A percentile compares a stretch with the other conserved stretches of the same genome.
Conservation (phyloP, 2,797 vertebrate species). For the Xenopus petersii region DNA sequence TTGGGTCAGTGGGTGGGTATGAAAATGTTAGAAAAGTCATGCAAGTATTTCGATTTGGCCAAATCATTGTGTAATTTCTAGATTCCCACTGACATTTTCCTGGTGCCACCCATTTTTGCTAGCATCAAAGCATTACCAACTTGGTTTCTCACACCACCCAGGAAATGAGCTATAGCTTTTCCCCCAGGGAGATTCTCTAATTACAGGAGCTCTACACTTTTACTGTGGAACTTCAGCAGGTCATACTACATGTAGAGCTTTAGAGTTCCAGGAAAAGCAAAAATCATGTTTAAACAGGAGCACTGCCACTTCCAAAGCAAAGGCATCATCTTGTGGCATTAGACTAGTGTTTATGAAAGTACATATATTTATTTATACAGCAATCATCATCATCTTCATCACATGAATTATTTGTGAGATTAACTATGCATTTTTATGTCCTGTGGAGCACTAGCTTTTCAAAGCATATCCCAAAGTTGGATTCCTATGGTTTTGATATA, state of each 20-base stretch:
- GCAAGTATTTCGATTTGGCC: neutral
- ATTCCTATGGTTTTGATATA: no score
- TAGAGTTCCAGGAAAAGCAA: neutral
- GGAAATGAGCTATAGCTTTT: conserved; percentile 23
- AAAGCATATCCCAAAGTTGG: no score
- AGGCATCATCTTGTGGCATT: no score
- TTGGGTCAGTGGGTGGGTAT: neutral
- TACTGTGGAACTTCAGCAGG: conserved; percentile 5
- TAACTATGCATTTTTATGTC: no score
- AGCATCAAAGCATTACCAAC: conserved; percentile 5
- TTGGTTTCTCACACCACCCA: conserved; percentile 6
- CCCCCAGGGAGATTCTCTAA: conserved; percentile 23
- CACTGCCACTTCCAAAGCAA: no score
- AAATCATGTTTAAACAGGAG: conserved; percentile 11
- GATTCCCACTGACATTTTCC: neutral
- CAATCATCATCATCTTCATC: no score
- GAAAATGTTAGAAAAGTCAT: neutral
- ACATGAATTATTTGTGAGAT: no score
- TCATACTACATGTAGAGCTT: neutral
- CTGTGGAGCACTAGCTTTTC: no score
- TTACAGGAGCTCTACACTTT: conserved; percentile 26
- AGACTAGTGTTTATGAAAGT: no score
- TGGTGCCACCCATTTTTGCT: neutral
- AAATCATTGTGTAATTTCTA: neutral
- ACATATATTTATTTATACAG: no score